Evolutionary conservation across 2,113 vertebrate genomes (phyloP).

Genomic region (Nycticorax nycticorax): DNA sequence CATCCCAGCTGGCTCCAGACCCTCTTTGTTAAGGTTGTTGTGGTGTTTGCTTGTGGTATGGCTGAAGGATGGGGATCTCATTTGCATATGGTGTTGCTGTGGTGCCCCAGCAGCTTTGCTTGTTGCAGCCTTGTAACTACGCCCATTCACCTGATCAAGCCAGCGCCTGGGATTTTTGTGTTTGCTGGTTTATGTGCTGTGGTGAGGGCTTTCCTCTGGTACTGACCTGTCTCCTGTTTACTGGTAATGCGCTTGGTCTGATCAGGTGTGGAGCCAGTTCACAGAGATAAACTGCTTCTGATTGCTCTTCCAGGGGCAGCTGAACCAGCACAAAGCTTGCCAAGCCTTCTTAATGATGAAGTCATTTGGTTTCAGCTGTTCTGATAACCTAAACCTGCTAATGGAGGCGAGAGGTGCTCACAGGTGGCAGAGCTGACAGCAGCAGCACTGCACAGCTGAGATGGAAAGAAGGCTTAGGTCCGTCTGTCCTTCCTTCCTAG

Average conservation of each 20-base stretch:
- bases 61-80: rapidly evolving
- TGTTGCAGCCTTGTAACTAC: background rate
- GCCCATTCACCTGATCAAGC: too few relatives aligned
- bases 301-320: background rate
- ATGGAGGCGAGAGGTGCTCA: background rate
- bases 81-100: rapidly evolving
- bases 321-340: background rate
- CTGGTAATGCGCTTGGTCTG: too few relatives aligned
- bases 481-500: background rate
- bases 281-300: background rate
- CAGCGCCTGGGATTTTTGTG: background rate
- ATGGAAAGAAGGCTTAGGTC: background rate
- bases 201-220: background rate
- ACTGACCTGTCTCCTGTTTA: background rate
- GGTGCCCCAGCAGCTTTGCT: background rate
- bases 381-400: background rate
- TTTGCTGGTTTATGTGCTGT: background rate
- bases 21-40: rapidly evolving
- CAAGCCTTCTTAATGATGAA: background rate
- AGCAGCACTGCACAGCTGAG: background rate
- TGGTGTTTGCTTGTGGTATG: rapidly evolving
- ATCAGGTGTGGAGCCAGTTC: background rate
- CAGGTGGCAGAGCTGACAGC: background rate
- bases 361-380: background rate
- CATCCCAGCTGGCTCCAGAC: background rate